phyloP scores from a whole-genome alignment of 2,113 vertebrate species.

The Ibidorhyncha struthersii region DNA sequence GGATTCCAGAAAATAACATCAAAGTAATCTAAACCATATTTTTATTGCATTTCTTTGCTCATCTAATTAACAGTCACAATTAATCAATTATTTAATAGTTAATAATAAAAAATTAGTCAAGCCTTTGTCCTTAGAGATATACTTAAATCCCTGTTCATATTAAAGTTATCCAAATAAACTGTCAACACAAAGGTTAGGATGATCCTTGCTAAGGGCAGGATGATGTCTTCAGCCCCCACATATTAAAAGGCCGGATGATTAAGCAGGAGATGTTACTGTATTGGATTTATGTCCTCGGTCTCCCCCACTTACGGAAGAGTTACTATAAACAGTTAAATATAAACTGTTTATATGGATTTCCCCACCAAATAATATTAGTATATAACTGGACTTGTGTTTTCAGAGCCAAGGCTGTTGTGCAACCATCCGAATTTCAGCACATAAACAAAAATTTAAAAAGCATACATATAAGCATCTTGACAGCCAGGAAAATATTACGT shows the following conservation, averaged over 20 bases:
- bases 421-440: not conserved
- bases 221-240: not conserved
- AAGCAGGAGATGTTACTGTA: not conserved
- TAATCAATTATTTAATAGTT: not conserved
- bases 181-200: not conserved
- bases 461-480: not conserved
- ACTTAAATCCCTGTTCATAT: not conserved
- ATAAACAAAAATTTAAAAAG: not conserved
- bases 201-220: not conserved
- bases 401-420: not conserved
- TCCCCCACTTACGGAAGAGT: not conserved
- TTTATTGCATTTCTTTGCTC: not conserved
- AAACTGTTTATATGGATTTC: constrained; percentile 9
- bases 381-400: not conserved
- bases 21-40: not conserved
- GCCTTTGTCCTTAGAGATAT: not conserved
- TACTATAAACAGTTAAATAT: constrained; percentile 11
- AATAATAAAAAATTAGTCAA: not conserved
- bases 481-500: not conserved
- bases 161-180: not conserved
- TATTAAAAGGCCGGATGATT: not conserved
- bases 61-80: not conserved
- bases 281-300: not conserved
- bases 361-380: not conserved
- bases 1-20: not conserved